phyloP scores from a whole-genome alignment of 2,113 vertebrate species.

The Stegostoma tigrinum region DNA sequence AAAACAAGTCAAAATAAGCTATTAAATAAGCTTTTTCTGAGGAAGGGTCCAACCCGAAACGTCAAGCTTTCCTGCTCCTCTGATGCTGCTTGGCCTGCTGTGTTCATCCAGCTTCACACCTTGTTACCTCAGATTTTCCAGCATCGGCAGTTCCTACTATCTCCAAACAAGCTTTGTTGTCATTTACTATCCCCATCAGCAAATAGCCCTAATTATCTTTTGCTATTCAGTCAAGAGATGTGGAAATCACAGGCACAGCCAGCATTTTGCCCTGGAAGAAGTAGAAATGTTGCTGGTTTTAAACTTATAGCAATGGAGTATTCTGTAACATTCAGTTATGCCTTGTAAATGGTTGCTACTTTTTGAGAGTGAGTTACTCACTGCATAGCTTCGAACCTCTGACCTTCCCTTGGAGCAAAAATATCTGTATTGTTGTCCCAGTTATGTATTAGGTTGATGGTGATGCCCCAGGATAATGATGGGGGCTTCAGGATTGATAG shows the following conservation, averaged over 20 bases:
- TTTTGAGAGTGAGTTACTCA: neutral
- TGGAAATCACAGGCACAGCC: neutral
- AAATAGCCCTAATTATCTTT: neutral
- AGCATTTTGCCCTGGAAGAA: neutral
- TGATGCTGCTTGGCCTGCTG: no score
- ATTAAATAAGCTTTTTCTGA: no score
- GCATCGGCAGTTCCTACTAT: no score
- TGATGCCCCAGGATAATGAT: neutral
- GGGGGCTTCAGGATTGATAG: neutral
- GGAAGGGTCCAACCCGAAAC: no score
- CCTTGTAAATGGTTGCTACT: neutral
- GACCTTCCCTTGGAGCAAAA: neutral
- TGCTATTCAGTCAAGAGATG: neutral
- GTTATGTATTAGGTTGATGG: neutral
- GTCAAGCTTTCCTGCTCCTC: no score
- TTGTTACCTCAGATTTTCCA: no score
- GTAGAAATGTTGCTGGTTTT: neutral
- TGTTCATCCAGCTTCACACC: no score
- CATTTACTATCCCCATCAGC: neutral
- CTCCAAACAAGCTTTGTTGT: neutral
- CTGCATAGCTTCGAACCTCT: neutral
- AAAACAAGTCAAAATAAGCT: neutral
- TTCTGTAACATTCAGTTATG: no score
- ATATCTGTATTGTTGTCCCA: neutral
- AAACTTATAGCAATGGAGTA: neutral